These are phyloP conservation scores for Ceratothoa steindachneri DNA, from an alignment of 2,888 invertebrate genomes.

Conservation along the genomic window DNA sequence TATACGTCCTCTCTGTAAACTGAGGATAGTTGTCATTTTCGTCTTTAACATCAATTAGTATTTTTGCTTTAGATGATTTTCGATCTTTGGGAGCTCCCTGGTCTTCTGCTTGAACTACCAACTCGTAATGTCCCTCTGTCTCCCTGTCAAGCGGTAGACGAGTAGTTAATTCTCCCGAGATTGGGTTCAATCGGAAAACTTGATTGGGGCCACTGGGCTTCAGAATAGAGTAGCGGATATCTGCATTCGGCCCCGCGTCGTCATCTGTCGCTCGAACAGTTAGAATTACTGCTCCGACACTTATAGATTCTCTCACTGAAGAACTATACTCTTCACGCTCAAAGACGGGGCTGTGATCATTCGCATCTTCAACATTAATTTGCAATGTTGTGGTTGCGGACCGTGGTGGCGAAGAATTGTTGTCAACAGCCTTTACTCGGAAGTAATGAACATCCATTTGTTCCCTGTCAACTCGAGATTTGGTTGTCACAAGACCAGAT, in stretches of 20 bases:
- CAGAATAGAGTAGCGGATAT: conserved; percentile 61
- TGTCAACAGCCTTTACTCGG: conserved; percentile 81
- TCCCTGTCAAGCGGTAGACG: conserved; percentile 80
- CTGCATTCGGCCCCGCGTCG: conserved; percentile 79
- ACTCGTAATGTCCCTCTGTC: conserved; percentile 73
- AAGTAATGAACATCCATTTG: conserved; percentile 88
- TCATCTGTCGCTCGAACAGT: conserved; percentile 88
- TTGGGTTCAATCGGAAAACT: conserved; percentile 77
- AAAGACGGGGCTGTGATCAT: conserved; percentile 90
- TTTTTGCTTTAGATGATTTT: conserved; percentile 74
- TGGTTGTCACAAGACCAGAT: conserved; percentile 79
- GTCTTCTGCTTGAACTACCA: conserved; percentile 80
- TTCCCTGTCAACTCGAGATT: conserved; percentile 76
- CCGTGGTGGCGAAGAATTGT: conserved; percentile 71
- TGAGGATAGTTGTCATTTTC: conserved; percentile 93
- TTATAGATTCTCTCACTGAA: conserved; percentile 79
- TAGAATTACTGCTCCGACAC: conserved; percentile 79
- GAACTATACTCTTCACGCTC: conserved; percentile 87
- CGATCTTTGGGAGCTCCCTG: conserved; percentile 75
- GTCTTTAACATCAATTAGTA: conserved; percentile 75
- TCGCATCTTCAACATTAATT: conserved; percentile 88
- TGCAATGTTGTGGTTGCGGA: conserved; percentile 85
- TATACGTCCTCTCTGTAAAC: conserved; percentile 83
- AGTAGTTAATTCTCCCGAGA: conserved; percentile 78
- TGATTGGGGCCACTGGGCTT: conserved; percentile 66